Evolutionary conservation across 2,888 invertebrate genomes (phyloP).

Genomic region (Gymnosoma rotundatum): DNA sequence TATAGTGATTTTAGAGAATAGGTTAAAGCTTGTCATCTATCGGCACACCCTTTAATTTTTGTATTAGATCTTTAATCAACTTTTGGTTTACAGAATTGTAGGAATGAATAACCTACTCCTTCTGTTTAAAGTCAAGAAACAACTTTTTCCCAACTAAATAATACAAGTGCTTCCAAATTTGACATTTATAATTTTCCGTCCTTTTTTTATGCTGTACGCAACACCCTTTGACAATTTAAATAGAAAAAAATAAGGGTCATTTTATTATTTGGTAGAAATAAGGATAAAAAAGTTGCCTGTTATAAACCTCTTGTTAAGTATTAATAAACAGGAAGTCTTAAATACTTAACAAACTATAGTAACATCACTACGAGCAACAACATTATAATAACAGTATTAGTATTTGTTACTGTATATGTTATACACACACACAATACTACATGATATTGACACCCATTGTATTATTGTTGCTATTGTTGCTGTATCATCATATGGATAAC

Average conservation of each 20-base stretch:
- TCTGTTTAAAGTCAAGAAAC: too few species aligned
- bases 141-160: too few species aligned
- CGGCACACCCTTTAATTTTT: too few species aligned
- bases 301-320: constrained; percentile 67
- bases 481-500: neutral
- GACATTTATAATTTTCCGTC: constrained; percentile 54
- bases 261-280: too few species aligned
- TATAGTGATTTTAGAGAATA: too few species aligned
- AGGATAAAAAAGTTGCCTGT: constrained; percentile 1
- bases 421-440: neutral
- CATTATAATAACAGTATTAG: constrained; percentile 29
- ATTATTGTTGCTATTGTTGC: neutral
- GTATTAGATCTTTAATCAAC: too few species aligned
- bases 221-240: constrained; percentile 36
- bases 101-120: too few species aligned
- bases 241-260: neutral
- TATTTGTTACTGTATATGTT: constrained; percentile 18
- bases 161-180: constrained; percentile 1
- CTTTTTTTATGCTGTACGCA: constrained; percentile 1
- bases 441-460: constrained; percentile 17
- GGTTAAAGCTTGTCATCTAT: too few species aligned
- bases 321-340: constrained; percentile 69
- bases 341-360: constrained; percentile 61
- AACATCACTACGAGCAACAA: constrained; percentile 16
- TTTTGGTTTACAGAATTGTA: too few species aligned